Evolutionary conservation across 2,113 vertebrate species (phyloP), one percentile per base, ranked within the genome.

Genomic region (Scophthalmus maximus): DNA sequence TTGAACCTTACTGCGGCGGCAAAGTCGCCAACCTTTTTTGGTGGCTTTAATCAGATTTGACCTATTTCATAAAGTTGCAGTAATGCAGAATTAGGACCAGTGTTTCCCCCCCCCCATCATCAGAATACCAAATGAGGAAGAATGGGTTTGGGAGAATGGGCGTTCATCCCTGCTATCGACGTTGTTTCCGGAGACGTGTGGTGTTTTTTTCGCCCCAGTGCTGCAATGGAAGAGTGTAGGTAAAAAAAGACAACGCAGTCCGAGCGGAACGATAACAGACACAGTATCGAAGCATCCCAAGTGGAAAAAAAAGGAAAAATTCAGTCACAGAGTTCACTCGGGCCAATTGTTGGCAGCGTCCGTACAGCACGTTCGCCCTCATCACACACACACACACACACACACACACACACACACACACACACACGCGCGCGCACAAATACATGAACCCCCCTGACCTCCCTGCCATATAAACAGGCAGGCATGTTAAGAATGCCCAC

Each of bases 401-500:
- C 62, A 62, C 76, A 78, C 34, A 57, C 72, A 47, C n/a, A n/a
- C n/a, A n/a, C n/a, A n/a, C n/a, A n/a, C n/a, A n/a, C 78, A 60
- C 76, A 66, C 58, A 29, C 61, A 51, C 6, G 18, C 4, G 18
- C 78, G 46, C 70, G 72, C 56, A 72, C 62, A 62, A 79, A 78
- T 40, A 57, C 72, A 47, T 57, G 53, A 78, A 68, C 84, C 84
- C 83, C 75, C 36, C 9, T 89, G 87, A 82, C 88, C 73, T 76
- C 74, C 46, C 47, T 12, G 47, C 69, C 87, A 65, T 75, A 76
- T 76, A 89, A 88, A 90, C 83, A 90, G 86, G 11, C 76, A 88
- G 88, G 87, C 83, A 88, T 78, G 88, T 66, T 11, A 82, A 83
- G 88, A 91, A 91, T 91, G 85, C 79, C 76, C 84, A 87, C 79